These are phyloP conservation scores for Habroteleia sp. DNA, from an alignment of 2,888 invertebrate genomes.

Conservation along the genomic window DNA sequence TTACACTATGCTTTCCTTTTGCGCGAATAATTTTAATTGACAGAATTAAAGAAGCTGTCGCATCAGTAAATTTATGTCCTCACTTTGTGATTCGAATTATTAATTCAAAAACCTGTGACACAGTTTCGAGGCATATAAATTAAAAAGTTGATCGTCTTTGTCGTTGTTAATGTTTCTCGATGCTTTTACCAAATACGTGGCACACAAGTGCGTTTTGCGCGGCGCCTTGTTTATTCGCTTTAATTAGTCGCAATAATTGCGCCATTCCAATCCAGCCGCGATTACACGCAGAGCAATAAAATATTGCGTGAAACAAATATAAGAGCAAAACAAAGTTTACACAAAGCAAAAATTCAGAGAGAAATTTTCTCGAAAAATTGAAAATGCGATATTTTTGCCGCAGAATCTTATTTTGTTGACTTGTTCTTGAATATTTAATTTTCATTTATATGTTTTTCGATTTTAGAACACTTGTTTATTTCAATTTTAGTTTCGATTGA, in stretches of 20 bases:
- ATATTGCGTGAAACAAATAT: neutral
- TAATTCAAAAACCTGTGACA: neutral
- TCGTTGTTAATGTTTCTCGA: neutral
- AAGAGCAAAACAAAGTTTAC: neutral
- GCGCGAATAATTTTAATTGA: too few relatives aligned
- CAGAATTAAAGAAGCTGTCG: too few relatives aligned
- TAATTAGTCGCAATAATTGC: conserved; percentile 1
- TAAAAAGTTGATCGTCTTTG: neutral
- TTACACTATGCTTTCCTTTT: too few relatives aligned
- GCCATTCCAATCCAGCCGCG: neutral
- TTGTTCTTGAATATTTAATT: neutral
- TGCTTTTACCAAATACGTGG: neutral
- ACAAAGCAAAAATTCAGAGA: neutral
- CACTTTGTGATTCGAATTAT: neutral
- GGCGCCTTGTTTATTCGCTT: neutral
- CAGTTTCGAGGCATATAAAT: too few relatives aligned
- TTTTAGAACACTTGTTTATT: too few relatives aligned
- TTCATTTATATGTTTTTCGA: neutral
- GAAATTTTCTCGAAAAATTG: too few relatives aligned
- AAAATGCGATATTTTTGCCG: too few relatives aligned
- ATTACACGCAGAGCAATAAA: neutral
- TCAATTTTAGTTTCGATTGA: too few relatives aligned
- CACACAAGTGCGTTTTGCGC: neutral
- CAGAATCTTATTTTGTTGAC: too few relatives aligned
- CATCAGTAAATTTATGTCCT: neutral